phyloP scores from a whole-genome alignment of 1,140 invertebrate species.

The Pogonomyrmex barbatus region DNA sequence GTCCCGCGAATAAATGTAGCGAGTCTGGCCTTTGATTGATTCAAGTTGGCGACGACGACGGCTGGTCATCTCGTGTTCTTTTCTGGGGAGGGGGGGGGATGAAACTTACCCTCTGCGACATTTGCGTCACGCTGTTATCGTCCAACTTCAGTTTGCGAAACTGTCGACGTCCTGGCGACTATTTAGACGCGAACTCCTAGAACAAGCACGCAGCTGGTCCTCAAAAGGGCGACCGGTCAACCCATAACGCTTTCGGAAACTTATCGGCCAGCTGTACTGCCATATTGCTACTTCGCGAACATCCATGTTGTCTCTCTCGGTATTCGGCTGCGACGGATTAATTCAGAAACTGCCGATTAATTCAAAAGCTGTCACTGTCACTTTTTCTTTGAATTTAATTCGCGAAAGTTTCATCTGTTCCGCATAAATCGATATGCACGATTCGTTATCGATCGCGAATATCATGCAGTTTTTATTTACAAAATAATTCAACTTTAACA shows the following conservation, averaged over 20 bases:
- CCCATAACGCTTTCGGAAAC: slow-evolving; percentile 65
- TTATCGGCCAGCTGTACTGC: slow-evolving; percentile 57
- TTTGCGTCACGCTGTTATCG: slow-evolving; percentile 62
- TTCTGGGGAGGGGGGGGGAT: background rate
- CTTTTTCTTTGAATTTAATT: slow-evolving; percentile 12
- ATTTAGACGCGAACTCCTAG: slow-evolving; percentile 76
- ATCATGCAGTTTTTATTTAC: background rate
- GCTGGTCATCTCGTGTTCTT: slow-evolving; percentile 57
- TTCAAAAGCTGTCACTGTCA: background rate
- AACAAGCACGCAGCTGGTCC: slow-evolving; percentile 74
- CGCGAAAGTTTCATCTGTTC: background rate
- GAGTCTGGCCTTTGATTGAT: slow-evolving; percentile 53
- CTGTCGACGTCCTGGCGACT: slow-evolving; percentile 67
- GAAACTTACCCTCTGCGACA: slow-evolving; percentile 60
- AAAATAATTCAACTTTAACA: background rate
- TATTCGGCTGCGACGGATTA: slow-evolving; percentile 19
- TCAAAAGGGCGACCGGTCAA: slow-evolving; percentile 74
- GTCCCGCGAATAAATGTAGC: background rate
- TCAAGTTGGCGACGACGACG: background rate
- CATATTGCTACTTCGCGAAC: slow-evolving; percentile 57
- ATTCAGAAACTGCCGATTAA: slow-evolving; percentile 23
- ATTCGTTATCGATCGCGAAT: background rate
- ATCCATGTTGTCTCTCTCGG: slow-evolving; percentile 38
- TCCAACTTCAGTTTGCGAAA: slow-evolving; percentile 70
- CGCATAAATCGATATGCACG: slow-evolving; percentile 1